Evolutionary conservation across 2,888 invertebrate genomes (phyloP), one percentile per base, ranked within the genome.

Genomic region (Synanthedon vespiformis): DNA sequence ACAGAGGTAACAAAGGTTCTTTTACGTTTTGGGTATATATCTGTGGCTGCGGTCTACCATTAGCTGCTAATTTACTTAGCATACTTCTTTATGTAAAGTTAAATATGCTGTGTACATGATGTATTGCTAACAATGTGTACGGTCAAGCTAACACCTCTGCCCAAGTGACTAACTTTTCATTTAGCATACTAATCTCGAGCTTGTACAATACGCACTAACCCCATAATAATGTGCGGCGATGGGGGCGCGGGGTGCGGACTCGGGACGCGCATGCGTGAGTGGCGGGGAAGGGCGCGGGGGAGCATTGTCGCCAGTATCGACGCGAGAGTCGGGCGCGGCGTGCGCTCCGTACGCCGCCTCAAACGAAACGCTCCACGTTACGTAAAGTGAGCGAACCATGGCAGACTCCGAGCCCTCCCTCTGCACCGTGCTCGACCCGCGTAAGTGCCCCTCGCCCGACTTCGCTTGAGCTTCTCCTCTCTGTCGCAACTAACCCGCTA

Each of bases 401-500:
- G 75, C 83, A 70, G 77, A 76, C 68, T 78, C 80, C 70, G 85
- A 75, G 66, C 84, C 84, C 71, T 82, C 86, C 70, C 76, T 85
- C 58, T 86, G 85, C 86, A 79, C 80, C 74, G 79, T 85, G 61
- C 85, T 87, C 76, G 63, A 80, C 76, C 86, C 82, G 60, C 63
- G 87, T 87, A 80, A 86, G 86, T 82, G 72, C 57, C 51, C 58
- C 40, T 47, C 48, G 61, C 59, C 67, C 72, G 70, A 66, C 68
- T 63, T 60, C 63, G 74, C 77, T 75, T 80, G 63, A 72, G 76
- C 76, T 77, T 77, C 55, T 27, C 61, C 62, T 76, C 71, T 72
- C 78, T 82, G 73, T 85, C 84, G 86, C 85, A 72, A 87, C 87
- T 86, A 85, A 87, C 86, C 81, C 84, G 83, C 86, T 87, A 86